Evolutionary conservation across 1,140 invertebrate species (phyloP).

Genomic region (Mamestra configurata): DNA sequence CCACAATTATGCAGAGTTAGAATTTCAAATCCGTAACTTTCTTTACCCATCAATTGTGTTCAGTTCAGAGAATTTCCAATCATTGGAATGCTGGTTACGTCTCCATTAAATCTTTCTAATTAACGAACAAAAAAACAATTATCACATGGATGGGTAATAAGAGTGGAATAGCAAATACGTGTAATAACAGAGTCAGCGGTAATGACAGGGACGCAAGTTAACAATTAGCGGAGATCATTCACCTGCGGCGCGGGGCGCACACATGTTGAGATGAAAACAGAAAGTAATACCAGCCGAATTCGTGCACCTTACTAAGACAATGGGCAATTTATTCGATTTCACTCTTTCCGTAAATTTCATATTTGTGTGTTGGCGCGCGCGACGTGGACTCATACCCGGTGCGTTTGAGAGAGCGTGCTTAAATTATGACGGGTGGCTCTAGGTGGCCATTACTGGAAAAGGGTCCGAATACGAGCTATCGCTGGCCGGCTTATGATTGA

Average conservation of each 20-base stretch:
- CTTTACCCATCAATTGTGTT: slow-evolving; percentile 32
- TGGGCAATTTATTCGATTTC: slow-evolving; percentile 86
- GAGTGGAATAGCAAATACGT: slow-evolving; percentile 38
- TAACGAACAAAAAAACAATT: slow-evolving; percentile 27
- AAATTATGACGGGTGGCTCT: slow-evolving; percentile 43
- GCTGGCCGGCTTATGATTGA: not conserved
- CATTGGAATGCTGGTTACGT: slow-evolving; percentile 41
- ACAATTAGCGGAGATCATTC: slow-evolving; percentile 54
- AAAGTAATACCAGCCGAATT: slow-evolving; percentile 82
- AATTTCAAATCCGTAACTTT: slow-evolving; percentile 34
- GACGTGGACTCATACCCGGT: slow-evolving; percentile 17
- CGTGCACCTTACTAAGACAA: slow-evolving; percentile 80
- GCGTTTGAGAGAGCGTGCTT: slow-evolving; percentile 50
- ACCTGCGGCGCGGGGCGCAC: slow-evolving; percentile 53
- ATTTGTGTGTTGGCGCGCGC: slow-evolving; percentile 67
- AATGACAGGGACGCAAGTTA: slow-evolving; percentile 34
- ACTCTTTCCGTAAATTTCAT: slow-evolving; percentile 84
- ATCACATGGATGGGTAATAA: slow-evolving; percentile 24
- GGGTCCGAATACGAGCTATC: not conserved
- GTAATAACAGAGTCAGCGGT: slow-evolving; percentile 37
- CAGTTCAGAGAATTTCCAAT: slow-evolving; percentile 41
- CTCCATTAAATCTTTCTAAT: slow-evolving; percentile 41
- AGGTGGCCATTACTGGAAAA: slow-evolving; percentile 10
- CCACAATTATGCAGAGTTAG: slow-evolving; percentile 1
- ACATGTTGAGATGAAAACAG: slow-evolving; percentile 79